Evolutionary conservation across 2,797 vertebrate genomes (phyloP).

Genomic region (Anabacerthia variegaticeps): DNA sequence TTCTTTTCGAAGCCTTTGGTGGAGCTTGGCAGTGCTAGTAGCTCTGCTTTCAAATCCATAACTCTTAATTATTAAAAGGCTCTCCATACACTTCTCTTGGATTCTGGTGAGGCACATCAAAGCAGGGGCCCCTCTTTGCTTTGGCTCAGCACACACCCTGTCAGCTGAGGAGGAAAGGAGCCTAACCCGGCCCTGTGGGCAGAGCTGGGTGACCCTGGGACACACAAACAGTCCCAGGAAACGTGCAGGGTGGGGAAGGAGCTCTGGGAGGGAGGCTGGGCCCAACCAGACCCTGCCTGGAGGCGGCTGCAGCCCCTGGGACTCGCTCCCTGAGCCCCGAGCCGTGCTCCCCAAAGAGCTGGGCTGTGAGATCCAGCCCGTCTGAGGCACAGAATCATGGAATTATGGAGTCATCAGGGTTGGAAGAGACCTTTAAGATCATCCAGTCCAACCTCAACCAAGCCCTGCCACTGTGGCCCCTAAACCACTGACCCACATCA

Average conservation of each 20-base stretch:
- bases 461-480: background rate
- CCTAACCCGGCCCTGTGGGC: background rate
- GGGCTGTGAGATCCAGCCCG: background rate
- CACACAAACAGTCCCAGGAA: background rate
- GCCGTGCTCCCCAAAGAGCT: background rate
- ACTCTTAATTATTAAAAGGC: constrained; percentile 61
- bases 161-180: constrained; percentile 28
- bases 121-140: constrained; percentile 32
- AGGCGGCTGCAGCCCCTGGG: background rate
- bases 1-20: constrained; percentile 52
- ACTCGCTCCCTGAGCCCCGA: background rate
- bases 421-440: background rate
- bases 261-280: background rate
- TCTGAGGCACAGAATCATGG: background rate
- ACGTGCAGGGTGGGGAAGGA: fast-evolving
- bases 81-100: constrained; percentile 43
- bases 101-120: constrained; percentile 1
- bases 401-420: no score
- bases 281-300: background rate
- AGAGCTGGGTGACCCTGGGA: background rate
- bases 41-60: constrained; percentile 64
- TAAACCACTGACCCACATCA: background rate
- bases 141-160: background rate
- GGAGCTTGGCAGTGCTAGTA: constrained; percentile 33
- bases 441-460: no score